Base-by-base conservation (phyloP, 2,888 invertebrate species). In the Linnaemya vulpina region DNA sequence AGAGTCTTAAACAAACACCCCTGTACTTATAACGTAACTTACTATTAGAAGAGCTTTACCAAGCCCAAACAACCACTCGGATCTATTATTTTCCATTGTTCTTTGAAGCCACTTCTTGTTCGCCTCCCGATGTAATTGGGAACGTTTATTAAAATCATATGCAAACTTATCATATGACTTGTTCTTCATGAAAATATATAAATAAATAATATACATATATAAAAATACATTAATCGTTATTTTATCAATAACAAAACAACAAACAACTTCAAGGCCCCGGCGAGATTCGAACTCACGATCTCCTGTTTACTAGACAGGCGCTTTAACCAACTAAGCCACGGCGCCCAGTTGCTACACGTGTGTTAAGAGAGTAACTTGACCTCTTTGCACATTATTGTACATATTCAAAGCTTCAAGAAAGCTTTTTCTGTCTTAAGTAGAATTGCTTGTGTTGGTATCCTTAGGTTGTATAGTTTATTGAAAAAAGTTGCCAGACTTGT, bases 271-370 rank as follows among this genome's bases (percentile, higher is more conserved):
- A 43, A 91, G 91, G 91, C 91, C 91, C 91, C 91, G 91, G 89
- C 91, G 91, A 91, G 91, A 91, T 92, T 91, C 91, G 91, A 91
- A 91, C 91, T 91, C 92, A 92, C 89, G 91, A 91, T 91, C 91
- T 91, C 91, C 91, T 92, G 91, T 92, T 92, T 92, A 92, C 91
- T 92, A 92, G 91, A 92, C 91, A 92, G 91, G 92, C 92, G 92
- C 91, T 92, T 92, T 92, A 92, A 92, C 92, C 91, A 92, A 92
- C 91, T 92, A 92, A 92, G 91, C 91, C 92, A 92, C 91, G 92
- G 92, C 91, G 91, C 91, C 92, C 0, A 15, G 20, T 74, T 73
- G 11, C 0, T 5, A 0, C 0, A 0, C 10, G 0, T 1, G 2
- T 30, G 60, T 55, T 9, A 22, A 55, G 35, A 65, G 1, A 53